These are phyloP conservation scores for Nyctibius grandis DNA, from an alignment of 2,797 vertebrate genomes.

Conservation along the genomic window DNA sequence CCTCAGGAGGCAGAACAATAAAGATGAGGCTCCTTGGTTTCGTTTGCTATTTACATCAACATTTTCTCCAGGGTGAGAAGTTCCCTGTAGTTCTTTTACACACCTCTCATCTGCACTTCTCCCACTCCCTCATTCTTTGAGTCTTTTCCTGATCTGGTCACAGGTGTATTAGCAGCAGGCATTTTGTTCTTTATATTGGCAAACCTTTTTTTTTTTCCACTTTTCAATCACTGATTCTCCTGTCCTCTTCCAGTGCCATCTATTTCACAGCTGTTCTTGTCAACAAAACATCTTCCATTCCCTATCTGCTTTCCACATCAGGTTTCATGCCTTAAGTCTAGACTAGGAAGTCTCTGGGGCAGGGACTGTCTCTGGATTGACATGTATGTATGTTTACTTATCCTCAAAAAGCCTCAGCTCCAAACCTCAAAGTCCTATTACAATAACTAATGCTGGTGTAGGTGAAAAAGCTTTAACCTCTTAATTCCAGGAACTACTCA, in stretches of 20 bases:
- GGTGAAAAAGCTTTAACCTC: background rate
- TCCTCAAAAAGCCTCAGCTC: background rate
- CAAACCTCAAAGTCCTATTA: background rate
- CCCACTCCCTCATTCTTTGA: background rate
- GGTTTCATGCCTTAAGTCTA: background rate
- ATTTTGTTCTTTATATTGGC: background rate
- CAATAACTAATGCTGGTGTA: background rate
- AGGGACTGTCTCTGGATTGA: background rate
- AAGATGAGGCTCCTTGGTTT: background rate
- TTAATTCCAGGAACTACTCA: background rate
- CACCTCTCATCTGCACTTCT: background rate
- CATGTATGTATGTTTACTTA: background rate
- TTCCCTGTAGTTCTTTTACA: background rate
- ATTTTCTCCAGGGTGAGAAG: background rate
- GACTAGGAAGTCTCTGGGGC: background rate
- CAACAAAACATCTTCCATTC: background rate
- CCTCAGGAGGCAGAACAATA: background rate
- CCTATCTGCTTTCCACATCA: background rate
- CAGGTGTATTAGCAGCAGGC: background rate
- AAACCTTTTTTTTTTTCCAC: background rate
- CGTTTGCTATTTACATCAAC: background rate
- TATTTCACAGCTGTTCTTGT: background rate
- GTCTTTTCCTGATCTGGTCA: background rate
- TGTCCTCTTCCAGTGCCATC: background rate
- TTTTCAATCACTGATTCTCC: background rate